Base-by-base conservation (phyloP, 2,888 invertebrate species). In the Boloria selene region DNA sequence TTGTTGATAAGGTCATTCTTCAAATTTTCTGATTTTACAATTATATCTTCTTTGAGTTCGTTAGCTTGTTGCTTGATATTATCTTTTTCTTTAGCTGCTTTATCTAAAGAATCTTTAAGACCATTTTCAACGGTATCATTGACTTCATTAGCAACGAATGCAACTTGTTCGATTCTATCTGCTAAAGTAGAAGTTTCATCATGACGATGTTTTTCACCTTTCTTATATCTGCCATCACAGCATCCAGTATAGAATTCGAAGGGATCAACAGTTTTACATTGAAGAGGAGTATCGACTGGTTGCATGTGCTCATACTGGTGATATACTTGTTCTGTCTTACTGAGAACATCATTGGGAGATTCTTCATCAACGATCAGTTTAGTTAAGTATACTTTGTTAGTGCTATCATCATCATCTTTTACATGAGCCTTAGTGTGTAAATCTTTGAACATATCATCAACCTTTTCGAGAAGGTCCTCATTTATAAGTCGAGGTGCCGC, bases 361-460 rank as follows among this genome's bases (percentile, higher is more conserved):
- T 80, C 81, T 14, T 85, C 88, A 78, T 92, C 92, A 0, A 92
- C 90, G 4, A 92, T 84, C 51, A 92, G 72, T 75, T 88, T 92
- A 0, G 92, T 92, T 18, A 81, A 75, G 72, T 92, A 92, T 0
- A 92, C 80, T 68, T 86, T 74, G 62, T 76, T 86, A 65, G 81
- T 79, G 6, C 82, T 61, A 38, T 90, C 90, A 1, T 89, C 88
- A 2, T 88, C 88, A 17, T 87, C 85, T 70, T 78, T 84, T 0
- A 74, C 75, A 10, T 79, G 83, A 13, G 89, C 90, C 75, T 88
- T 90, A 4, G 83, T 69, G 55, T 87, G 81, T 0, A 92, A 78
- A 71, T 91, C 90, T 75, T 87, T 90, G 72, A 93, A 93, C 90
- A 93, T 92, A 69, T 93, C 93, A n/a, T 93, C 92, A 0, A 93